A percentile compares a stretch with the other conserved stretches of the same genome.
Conservation (phyloP, 2,797 vertebrate species). For the Galago senegalensis region DNA sequence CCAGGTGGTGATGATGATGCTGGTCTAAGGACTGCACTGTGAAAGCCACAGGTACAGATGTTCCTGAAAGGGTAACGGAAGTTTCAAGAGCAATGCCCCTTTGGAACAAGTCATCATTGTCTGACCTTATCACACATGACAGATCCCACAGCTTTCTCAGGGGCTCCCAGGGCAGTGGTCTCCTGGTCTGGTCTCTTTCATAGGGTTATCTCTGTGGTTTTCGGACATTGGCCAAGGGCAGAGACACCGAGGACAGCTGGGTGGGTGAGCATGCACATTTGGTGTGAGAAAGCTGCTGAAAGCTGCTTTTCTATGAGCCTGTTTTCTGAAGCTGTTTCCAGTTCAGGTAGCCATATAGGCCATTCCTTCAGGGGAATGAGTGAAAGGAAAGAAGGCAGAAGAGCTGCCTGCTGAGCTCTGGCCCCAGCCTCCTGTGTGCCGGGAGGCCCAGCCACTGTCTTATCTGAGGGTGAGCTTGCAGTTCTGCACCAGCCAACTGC, state of each 20-base stretch:
- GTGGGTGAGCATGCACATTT: not conserved
- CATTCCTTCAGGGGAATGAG: not conserved
- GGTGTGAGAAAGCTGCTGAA: not conserved
- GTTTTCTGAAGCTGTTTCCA: slow-evolving; percentile 22
- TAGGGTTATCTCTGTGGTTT: not conserved
- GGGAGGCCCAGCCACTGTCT: not conserved
- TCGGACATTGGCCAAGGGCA: not conserved
- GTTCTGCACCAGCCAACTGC: not conserved
- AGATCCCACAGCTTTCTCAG: not conserved
- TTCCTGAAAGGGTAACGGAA: not conserved
- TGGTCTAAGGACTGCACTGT: not conserved
- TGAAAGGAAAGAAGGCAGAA: not conserved
- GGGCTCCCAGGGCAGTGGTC: not conserved
- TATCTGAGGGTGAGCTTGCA: not conserved
- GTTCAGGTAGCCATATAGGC: not conserved
- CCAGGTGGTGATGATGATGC: not conserved
- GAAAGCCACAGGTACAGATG: not conserved
- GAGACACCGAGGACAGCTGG: not conserved
- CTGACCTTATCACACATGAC: not conserved
- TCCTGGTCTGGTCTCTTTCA: not conserved
- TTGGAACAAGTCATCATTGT: not conserved
- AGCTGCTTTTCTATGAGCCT: not conserved
- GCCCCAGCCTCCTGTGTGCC: not conserved
- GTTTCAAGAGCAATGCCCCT: not conserved
- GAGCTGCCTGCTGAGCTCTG: not conserved